Evolutionary conservation across 2,888 invertebrate species (phyloP).

Genomic region (Philopedon plagiatum): DNA sequence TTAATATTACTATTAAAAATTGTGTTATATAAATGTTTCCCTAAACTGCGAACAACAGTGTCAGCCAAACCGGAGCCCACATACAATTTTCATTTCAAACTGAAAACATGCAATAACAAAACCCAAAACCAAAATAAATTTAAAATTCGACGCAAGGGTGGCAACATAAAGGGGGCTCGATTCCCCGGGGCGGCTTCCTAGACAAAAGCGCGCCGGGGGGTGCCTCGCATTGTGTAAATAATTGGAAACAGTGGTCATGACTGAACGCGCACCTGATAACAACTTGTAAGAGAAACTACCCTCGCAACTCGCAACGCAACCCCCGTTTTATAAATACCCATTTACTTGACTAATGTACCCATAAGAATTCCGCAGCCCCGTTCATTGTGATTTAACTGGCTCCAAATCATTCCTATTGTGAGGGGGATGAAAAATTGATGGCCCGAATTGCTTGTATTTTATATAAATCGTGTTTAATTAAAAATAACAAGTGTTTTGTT

Average conservation of each 20-base stretch:
- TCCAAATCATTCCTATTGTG: slow-evolving; percentile 52
- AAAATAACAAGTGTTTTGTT: slow-evolving; percentile 44
- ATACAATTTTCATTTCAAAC: slow-evolving; percentile 8
- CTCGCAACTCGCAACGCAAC: slow-evolving; percentile 34
- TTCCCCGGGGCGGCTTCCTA: slow-evolving; percentile 51
- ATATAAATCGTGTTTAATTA: slow-evolving; percentile 47
- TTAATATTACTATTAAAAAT: too few species aligned
- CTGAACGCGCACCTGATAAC: slow-evolving; percentile 63
- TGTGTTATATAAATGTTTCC: background rate
- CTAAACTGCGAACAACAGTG: background rate
- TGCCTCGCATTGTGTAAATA: slow-evolving; percentile 64
- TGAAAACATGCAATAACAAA: slow-evolving; percentile 17
- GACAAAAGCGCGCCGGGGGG: slow-evolving; percentile 58
- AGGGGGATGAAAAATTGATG: slow-evolving; percentile 44
- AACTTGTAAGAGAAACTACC: slow-evolving; percentile 57
- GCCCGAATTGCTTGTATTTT: slow-evolving; percentile 29
- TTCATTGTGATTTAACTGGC: slow-evolving; percentile 61
- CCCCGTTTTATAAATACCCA: slow-evolving; percentile 60
- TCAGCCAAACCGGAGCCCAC: background rate
- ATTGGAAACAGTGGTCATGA: slow-evolving; percentile 66
- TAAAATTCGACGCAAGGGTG: slow-evolving; percentile 19
- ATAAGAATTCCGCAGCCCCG: slow-evolving; percentile 61
- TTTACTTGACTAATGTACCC: slow-evolving; percentile 64
- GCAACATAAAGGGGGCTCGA: slow-evolving; percentile 28
- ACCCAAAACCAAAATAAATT: slow-evolving; percentile 22